Base-by-base conservation (phyloP, 2,888 invertebrate genomes). In the Orthosia incerta region DNA sequence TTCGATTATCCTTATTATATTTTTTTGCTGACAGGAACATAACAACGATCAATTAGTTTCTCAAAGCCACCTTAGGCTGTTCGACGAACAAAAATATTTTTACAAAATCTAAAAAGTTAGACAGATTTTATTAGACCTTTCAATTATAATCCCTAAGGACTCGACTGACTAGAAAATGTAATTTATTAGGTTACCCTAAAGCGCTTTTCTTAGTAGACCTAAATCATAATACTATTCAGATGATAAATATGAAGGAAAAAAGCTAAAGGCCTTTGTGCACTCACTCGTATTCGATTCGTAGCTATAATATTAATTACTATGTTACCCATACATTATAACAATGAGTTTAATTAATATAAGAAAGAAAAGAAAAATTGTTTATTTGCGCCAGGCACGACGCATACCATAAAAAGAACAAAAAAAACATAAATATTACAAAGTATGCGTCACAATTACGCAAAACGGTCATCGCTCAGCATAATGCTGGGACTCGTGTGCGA, bases 121-220 rank as follows among this genome's bases (percentile, higher is more conserved):
- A 71, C 64, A 79, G 72, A 68, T 63, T 73, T 67, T 73, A 72
- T 72, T 56, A 75, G 53, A 53, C 61, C n/a, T 56, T 80, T 71
- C 31, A 68, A 39, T 50, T 23, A 64, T 18, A 46, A 53, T 68
- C 71, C 50, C 67, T 20, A 20, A 45, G 50, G 67, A 39, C 23
- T 59, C 26, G 31, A 31, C 59, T 45, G 63, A 67, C 26, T 57
- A 31, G 18, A 45, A 56, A 69, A 76, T 60, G 23, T 64, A n/a
- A 63, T 63, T 68, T 59, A 62, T 62, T 46, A 61, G 23, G 56
- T 65, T 55, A 63, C 20, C 16, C 12, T 20, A 31, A 15, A 12
- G 1, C 51, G 18, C 39, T 13, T 0, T 16, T 46, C 18, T n/a
- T 61, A 18, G n/a, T 20, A 15, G 13, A 16, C 48, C 50, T 18